These are phyloP conservation scores for Luehdorfia chinensis DNA, from an alignment of 1,140 invertebrate genomes.

Conservation along the genomic window DNA sequence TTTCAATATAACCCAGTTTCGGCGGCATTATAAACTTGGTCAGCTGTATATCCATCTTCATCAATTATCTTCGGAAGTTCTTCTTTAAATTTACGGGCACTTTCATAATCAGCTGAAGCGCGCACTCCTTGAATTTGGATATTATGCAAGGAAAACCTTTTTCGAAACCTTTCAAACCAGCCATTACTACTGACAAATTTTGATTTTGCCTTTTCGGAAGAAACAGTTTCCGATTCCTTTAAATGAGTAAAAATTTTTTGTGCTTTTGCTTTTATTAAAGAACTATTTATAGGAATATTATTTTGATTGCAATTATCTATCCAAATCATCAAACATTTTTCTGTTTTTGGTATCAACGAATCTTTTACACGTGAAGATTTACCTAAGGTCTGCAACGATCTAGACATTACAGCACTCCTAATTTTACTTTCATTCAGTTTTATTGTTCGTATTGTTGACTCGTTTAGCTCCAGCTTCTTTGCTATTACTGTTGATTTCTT, in stretches of 20 bases:
- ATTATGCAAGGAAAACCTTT: slow-evolving; percentile 10
- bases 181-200: slow-evolving; percentile 18
- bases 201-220: slow-evolving; percentile 8
- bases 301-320: slow-evolving; percentile 10
- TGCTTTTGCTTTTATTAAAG: slow-evolving; percentile 7
- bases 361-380: slow-evolving; percentile 15
- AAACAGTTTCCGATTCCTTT: slow-evolving; percentile 11
- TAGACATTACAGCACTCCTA: slow-evolving; percentile 6
- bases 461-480: slow-evolving; percentile 16
- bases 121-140: slow-evolving; percentile 1
- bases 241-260: slow-evolving; percentile 8
- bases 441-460: slow-evolving; percentile 16
- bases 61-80: slow-evolving; percentile 9
- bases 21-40: background rate
- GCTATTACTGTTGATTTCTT: slow-evolving; percentile 16
- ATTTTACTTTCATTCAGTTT: slow-evolving; percentile 11
- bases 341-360: slow-evolving; percentile 14
- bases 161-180: slow-evolving; percentile 5
- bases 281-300: slow-evolving; percentile 14
- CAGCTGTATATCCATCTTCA: slow-evolving; percentile 7
- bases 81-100: slow-evolving; percentile 14
- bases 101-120: slow-evolving; percentile 7
- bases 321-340: slow-evolving; percentile 18
- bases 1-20: background rate
- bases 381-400: slow-evolving; percentile 14